These are phyloP conservation scores for Talpa occidentalis DNA, from an alignment of 2,113 vertebrate species.

Conservation along the genomic window DNA sequence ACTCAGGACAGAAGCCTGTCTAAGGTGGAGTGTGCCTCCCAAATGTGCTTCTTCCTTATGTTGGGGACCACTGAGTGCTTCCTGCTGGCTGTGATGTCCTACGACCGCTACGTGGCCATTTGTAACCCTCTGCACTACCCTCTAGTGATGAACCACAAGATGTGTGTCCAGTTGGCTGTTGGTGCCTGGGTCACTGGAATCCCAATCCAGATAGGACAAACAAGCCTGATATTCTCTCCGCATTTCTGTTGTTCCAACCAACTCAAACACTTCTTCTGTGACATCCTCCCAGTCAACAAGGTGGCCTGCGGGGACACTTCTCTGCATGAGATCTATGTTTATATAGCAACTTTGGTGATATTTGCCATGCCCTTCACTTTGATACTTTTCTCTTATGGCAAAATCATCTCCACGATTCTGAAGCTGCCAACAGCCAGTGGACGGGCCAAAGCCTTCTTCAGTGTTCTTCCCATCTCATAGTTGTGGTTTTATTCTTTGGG, in stretches of 20 bases:
- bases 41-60: conserved; percentile 53
- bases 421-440: background rate
- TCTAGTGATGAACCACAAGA: background rate
- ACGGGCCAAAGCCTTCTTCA: conserved; percentile 10
- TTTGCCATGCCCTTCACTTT: background rate
- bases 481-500: conserved; percentile 43
- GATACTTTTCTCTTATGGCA: conserved; percentile 10
- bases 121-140: conserved; percentile 48
- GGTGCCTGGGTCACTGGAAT: background rate
- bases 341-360: background rate
- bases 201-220: background rate
- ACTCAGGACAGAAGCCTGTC: conserved; percentile 35
- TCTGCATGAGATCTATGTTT: background rate
- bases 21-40: background rate
- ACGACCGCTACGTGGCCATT: conserved; percentile 47
- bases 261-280: conserved; percentile 29
- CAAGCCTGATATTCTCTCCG: background rate
- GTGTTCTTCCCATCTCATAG: conserved; percentile 20
- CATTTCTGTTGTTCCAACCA: background rate
- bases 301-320: conserved; percentile 32
- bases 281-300: background rate
- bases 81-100: conserved; percentile 49
- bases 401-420: background rate
- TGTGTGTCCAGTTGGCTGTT: background rate
- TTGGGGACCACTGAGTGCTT: conserved; percentile 29